Conservation (phyloP, 1,140 invertebrate genomes). For the Meloidogyne chitwoodi region DNA sequence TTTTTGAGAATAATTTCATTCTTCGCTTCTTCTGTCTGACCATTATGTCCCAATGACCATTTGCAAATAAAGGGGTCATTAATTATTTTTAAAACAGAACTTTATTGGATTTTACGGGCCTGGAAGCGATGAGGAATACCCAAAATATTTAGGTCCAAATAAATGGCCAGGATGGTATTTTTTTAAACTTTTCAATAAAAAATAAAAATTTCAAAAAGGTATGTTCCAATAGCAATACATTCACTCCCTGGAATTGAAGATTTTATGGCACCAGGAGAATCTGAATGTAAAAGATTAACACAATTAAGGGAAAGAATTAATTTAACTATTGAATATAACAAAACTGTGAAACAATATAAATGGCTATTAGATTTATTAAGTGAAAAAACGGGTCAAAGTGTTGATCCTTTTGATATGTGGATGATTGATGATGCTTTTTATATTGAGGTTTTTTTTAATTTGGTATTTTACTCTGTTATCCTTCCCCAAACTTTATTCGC, state of each 20-base stretch:
- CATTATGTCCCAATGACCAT: too few relatives aligned
- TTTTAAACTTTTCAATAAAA: too few relatives aligned
- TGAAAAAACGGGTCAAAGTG: slow-evolving; percentile 10
- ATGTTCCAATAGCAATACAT: slow-evolving; percentile 27
- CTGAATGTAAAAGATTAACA: neutral
- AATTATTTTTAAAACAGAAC: slow-evolving; percentile 4
- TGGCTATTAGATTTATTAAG: slow-evolving; percentile 15
- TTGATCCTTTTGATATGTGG: slow-evolving; percentile 21
- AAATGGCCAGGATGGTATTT: slow-evolving; percentile 21
- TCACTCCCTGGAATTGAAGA: slow-evolving; percentile 25
- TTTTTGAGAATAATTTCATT: too few relatives aligned
- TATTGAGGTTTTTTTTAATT: slow-evolving; percentile 24
- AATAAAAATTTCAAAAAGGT: too few relatives aligned
- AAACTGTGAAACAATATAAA: neutral
- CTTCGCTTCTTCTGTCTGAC: too few relatives aligned
- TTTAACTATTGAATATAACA: slow-evolving; percentile 24
- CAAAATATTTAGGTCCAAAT: neutral
- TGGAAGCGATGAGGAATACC: slow-evolving; percentile 19
- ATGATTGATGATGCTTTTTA: slow-evolving; percentile 18
- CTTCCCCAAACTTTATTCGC: too few relatives aligned
- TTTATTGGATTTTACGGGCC: slow-evolving; percentile 33
- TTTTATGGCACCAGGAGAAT: slow-evolving; percentile 12
- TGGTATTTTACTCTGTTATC: too few relatives aligned
- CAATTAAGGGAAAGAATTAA: slow-evolving; percentile 1
- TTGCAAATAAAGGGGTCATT: neutral